A percentile compares a stretch with the other conserved stretches of the same genome.
Evolutionary conservation across 2,797 vertebrate genomes (phyloP).

Genomic region (Chiloscyllium punctatum): DNA sequence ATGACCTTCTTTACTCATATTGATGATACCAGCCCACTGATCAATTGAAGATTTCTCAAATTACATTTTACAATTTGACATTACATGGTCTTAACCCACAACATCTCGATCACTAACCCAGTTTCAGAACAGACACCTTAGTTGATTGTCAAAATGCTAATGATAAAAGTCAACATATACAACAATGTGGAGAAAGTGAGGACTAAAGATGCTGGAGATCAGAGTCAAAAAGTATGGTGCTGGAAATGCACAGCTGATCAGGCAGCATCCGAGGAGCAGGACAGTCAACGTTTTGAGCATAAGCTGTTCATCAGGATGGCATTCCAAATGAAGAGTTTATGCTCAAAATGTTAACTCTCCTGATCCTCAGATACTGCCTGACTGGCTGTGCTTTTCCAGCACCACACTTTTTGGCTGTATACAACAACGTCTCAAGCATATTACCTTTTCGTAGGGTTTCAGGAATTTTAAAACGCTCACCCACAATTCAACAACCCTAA

Average conservation of each 20-base stretch:
- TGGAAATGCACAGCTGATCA: too few relatives aligned
- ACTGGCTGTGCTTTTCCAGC: too few relatives aligned
- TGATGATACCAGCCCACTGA: neutral
- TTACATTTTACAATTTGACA: neutral
- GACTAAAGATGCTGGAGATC: too few relatives aligned
- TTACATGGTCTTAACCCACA: neutral
- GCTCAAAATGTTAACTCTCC: too few relatives aligned
- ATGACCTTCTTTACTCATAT: neutral
- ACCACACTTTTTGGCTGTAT: neutral
- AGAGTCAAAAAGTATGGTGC: too few relatives aligned
- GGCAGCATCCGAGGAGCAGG: too few relatives aligned
- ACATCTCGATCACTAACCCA: neutral
- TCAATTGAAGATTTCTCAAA: neutral
- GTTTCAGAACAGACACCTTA: neutral
- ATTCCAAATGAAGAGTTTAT: too few relatives aligned
- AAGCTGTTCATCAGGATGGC: too few relatives aligned
- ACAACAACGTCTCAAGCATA: neutral
- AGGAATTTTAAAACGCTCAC: neutral
- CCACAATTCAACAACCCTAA: neutral
- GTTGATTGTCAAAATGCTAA: neutral
- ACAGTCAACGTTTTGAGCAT: too few relatives aligned
- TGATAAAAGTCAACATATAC: neutral
- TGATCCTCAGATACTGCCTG: too few relatives aligned
- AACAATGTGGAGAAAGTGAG: neutral
- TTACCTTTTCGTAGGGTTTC: neutral